These are phyloP conservation scores for Carassius gibelio DNA, from an alignment of 2,113 vertebrate genomes.

Conservation along the genomic window DNA sequence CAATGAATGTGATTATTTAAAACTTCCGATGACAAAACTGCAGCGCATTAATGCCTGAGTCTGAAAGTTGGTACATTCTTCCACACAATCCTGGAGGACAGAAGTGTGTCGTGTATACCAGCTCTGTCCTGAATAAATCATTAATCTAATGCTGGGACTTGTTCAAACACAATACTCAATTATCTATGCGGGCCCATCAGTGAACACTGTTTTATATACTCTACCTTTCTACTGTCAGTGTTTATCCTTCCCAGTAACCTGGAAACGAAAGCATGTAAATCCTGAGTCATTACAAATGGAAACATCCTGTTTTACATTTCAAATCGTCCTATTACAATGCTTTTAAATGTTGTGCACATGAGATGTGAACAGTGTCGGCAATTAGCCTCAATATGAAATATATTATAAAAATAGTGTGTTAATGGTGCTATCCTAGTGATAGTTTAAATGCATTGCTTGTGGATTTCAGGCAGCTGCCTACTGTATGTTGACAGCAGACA, in stretches of 20 bases:
- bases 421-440: background rate
- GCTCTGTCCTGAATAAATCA: conserved; percentile 68
- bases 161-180: conserved; percentile 57
- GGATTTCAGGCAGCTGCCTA: background rate
- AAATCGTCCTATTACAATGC: background rate
- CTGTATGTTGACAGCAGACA: background rate
- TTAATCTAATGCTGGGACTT: conserved; percentile 65
- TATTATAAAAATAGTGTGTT: background rate
- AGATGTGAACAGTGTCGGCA: background rate
- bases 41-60: background rate
- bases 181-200: conserved; percentile 50
- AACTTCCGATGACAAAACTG: background rate
- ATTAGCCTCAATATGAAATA: background rate
- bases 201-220: conserved; percentile 42
- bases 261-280: conserved; percentile 67
- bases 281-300: conserved; percentile 14
- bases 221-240: conserved; percentile 57
- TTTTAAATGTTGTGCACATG: background rate
- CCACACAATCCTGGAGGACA: conserved; percentile 30
- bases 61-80: conserved; percentile 41
- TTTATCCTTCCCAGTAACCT: conserved; percentile 72
- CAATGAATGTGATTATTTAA: background rate
- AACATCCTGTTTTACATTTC: background rate
- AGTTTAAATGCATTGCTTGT: background rate
- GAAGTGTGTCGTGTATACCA: conserved; percentile 46